Evolutionary conservation across 2,888 invertebrate species (phyloP).

Genomic region (Heteromyza rotundicornis): DNA sequence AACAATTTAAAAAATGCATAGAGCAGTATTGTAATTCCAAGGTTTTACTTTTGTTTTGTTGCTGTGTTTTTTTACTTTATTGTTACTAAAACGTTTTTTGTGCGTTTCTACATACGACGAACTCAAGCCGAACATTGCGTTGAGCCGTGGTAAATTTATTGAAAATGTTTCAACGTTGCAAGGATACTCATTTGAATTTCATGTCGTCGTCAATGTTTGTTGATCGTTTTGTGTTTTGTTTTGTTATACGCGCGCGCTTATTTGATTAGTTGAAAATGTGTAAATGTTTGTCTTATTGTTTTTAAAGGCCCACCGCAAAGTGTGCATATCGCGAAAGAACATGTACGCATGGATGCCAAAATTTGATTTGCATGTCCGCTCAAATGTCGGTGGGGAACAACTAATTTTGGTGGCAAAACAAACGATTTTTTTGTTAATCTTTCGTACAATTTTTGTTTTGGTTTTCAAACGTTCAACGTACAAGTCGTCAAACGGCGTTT

Average conservation of each 20-base stretch:
- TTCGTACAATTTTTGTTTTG: neutral
- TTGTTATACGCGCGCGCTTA: neutral
- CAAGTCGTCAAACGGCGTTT: neutral
- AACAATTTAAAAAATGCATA: no score
- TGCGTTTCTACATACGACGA: no score
- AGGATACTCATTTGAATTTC: neutral
- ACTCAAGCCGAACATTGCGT: neutral
- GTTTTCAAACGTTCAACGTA: slow-evolving; percentile 1
- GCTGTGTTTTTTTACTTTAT: no score
- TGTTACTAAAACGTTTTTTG: no score
- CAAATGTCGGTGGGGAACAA: slow-evolving; percentile 29
- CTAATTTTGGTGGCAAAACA: slow-evolving; percentile 26
- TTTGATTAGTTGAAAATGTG: neutral
- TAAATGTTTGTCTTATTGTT: neutral
- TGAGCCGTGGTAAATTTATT: neutral
- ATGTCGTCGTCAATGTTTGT: neutral
- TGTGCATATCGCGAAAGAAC: neutral
- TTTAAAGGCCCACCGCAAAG: neutral
- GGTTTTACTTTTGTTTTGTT: no score
- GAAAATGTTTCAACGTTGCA: neutral
- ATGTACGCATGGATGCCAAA: neutral
- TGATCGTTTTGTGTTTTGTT: neutral
- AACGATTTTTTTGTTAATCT: slow-evolving; percentile 1
- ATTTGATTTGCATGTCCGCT: neutral
- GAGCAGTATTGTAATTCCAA: no score